Base-by-base conservation (phyloP, 2,888 invertebrate genomes). In the Trachelus iudaicus region DNA sequence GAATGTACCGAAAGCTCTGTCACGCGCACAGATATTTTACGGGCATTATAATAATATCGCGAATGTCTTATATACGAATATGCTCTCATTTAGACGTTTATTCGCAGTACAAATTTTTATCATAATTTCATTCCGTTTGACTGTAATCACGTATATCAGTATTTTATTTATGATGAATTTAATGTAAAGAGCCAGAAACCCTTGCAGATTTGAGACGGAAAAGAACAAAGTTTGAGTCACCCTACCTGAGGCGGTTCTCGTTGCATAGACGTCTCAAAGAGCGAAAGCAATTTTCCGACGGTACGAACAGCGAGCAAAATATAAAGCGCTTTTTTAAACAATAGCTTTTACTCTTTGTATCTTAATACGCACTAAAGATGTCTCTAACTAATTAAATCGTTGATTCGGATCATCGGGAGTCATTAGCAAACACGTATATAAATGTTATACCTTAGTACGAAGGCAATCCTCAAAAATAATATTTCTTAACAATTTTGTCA, bases 171-270 rank as follows among this genome's bases (percentile, higher is more conserved):
- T 35, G 11, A 74, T 34, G 75, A 79, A 77, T 34, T 81, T 37
- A 76, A 79, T 78, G 79, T 81, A 79, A 79, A 69, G 69, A 35
- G 71, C 69, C 81, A 83, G 80, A 81, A 82, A 82, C 81, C 84
- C 80, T 89, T 89, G 81, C 89, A 89, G 89, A 89, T 89, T 84
- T 89, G 85, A 88, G 89, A 86, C 88, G 89, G 87, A 89, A 89
- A 89, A 89, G 89, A 89, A 88, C 89, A 88, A 89, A 89, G 88
- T 89, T 89, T 89, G 88, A 89, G 84, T 89, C 89, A 79, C 83
- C 89, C 85, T 83, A 85, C 85, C 87, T 86, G 86, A 89, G 87
- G 88, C 87, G 83, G 84, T 89, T 89, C 86, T 89, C 87, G 77
- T 88, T 89, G 82, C 84, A 86, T 88, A 89, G 87, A 83, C 88